Percentiles rank a stretch among this genome's conserved stretches.
These are phyloP conservation scores for Mimachlamys varia DNA, from an alignment of 2,888 invertebrate genomes.

Conservation along the genomic window DNA sequence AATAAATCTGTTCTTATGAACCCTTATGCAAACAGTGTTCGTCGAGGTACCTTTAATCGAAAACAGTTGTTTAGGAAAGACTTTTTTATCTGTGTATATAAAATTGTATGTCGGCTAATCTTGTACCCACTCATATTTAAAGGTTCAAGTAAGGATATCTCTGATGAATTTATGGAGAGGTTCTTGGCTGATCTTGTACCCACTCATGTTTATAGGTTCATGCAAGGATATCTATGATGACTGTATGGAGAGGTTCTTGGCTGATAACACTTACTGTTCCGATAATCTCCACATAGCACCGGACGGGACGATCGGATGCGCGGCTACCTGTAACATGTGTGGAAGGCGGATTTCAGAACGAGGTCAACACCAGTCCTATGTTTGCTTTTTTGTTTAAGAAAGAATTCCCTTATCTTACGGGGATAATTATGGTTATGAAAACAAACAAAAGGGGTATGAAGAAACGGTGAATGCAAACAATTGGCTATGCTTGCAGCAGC, in stretches of 20 bases:
- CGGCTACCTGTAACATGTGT: slow-evolving; percentile 17
- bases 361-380: not conserved
- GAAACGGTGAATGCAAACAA: too few relatives aligned
- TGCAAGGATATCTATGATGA: not conserved
- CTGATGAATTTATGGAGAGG: not conserved
- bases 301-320: not conserved
- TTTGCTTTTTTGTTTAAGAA: too few relatives aligned
- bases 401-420: too few relatives aligned
- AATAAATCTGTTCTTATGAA: too few relatives aligned
- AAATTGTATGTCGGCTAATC: not conserved
- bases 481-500: too few relatives aligned
- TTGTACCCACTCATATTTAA: not conserved
- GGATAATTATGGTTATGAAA: too few relatives aligned
- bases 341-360: not conserved
- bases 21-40: too few relatives aligned
- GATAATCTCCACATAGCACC: not conserved
- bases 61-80: too few relatives aligned
- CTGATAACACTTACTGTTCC: not conserved
- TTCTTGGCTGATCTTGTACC: not conserved
- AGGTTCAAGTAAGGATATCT: not conserved
- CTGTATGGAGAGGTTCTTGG: slow-evolving; percentile 12
- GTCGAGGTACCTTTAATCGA: too few relatives aligned
- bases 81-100: too few relatives aligned
- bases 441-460: too few relatives aligned
- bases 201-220: not conserved